These are phyloP conservation scores for Acanthoscelides obtectus DNA, from an alignment of 2,888 invertebrate species.

Conservation along the genomic window DNA sequence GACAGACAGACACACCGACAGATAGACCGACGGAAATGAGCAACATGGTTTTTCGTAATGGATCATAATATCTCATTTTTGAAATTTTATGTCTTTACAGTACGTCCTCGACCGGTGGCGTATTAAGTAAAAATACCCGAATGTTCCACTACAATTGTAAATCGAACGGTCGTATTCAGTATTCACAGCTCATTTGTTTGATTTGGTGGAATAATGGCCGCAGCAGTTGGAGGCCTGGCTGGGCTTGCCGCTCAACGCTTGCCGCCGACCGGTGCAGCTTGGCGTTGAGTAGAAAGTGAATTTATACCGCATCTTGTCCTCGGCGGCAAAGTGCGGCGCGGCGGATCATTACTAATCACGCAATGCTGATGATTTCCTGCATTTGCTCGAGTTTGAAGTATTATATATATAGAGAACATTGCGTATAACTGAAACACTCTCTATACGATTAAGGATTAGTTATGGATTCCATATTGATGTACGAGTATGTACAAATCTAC, in stretches of 20 bases:
- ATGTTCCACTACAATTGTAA: neutral
- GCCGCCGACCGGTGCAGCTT: no score
- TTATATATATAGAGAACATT: neutral
- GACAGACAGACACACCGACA: no score
- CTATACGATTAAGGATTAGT: neutral
- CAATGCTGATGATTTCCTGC: neutral
- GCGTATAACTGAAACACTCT: neutral
- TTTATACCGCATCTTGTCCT: neutral
- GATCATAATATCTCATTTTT: no score
- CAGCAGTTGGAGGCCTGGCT: neutral
- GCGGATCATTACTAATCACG: neutral
- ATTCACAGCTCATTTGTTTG: neutral
- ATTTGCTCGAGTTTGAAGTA: neutral
- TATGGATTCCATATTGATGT: neutral
- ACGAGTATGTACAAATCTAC: neutral
- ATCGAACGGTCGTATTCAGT: neutral
- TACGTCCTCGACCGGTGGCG: neutral
- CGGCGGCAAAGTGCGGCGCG: no score
- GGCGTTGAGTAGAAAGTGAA: neutral
- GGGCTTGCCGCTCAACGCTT: neutral
- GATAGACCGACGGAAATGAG: no score
- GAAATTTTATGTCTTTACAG: no score
- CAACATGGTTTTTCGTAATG: no score
- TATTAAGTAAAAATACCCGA: neutral
- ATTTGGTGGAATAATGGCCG: neutral